Base-by-base conservation (phyloP, 2,113 vertebrate genomes). In the Siniperca knerii region DNA sequence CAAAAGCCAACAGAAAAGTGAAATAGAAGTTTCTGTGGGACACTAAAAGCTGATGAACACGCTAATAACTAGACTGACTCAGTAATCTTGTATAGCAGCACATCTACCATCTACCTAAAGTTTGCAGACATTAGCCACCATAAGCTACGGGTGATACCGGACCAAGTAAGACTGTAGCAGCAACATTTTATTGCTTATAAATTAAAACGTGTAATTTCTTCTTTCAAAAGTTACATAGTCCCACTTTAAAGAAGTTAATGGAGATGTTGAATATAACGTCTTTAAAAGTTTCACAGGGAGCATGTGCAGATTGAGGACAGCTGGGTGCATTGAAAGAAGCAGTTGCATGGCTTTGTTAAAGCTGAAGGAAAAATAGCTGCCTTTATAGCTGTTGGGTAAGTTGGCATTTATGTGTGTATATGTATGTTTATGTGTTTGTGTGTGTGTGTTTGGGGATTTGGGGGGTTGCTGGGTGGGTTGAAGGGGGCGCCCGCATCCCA, bases 241-340 rank as follows among this genome's bases (percentile, higher is more conserved):
- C 76, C 1, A 0, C 16, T 83, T 77, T 76, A 62, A 82, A 85
- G 37, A 62, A 88, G 54, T 60, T 35, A 77, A 25, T 44, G 8
- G 60, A 50, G 71, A 67, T 70, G 65, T 35, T 33, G 29, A 16
- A 37, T 86, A 23, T 74, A 80, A 81, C 71, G 81, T 71, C 76
- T 65, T 35, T 83, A 62, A 81, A 83, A 77, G 66, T 79, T 73
- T 81, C 69, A 33, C 72, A 71, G 71, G 46, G 66, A 54, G 73
- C 23, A 54, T 82, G 72, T 84, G 81, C 9, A 33, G 70, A 76
- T 88, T 79, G 84, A 65, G 90, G 87, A 86, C 93, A 93, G 91
- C 92, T 92, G 92, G 92, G 72, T 88, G 81, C 60, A 71, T 68
- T 89, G 71, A 84, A 87, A 89, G 85, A 68, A 87, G 84, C 58